Base-by-base conservation (phyloP, 2,113 vertebrate species). In the Erpornis zantholeuca region DNA sequence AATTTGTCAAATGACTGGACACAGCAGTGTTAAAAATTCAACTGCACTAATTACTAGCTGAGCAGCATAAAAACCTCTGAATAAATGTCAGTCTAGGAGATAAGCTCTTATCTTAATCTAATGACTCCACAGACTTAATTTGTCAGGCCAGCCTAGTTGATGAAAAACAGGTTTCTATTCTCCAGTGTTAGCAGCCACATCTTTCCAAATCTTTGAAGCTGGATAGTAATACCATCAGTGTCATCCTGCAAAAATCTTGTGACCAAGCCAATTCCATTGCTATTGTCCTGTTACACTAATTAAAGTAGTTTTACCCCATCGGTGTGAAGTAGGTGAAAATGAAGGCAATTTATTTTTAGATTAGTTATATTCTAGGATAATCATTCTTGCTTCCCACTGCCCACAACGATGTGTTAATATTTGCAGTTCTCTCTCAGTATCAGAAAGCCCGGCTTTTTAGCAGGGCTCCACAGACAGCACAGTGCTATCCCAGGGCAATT, bases 21-120 rank as follows among this genome's bases (percentile, higher is more conserved):
- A 98, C 98, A 97, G 93, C 93, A 98, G 97, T 97, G 98, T 98
- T 98, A 98, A 98, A 98, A 98, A 98, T 98, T 98, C 98, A 98
- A 98, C 98, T 97, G 93, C 98, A 98, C 98, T 99, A 99, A 99
- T 99, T 99, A 99, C 98, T 97, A 98, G 98, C 98, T 97, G 98
- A 98, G 98, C 98, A 98, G 98, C 98, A 98, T 98, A 98, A 98
- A 99, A 99, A 98, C 98, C 98, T 98, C 98, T 96, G 98, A 98
- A 98, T 99, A 99, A 99, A 99, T 99, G 98, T 99, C 98, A 99
- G 98, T 98, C 98, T 98, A 97, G 82, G 97, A 99, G 99, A 99
- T 99, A 99, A 99, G 98, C 99, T 98, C 98, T 99, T 99, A 99
- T 99, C 99, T 99, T 99, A 99, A 99, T 99, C 98, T 99, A 99